Base-by-base conservation (phyloP, 2,113 vertebrate genomes). In the Salvator merianae region DNA sequence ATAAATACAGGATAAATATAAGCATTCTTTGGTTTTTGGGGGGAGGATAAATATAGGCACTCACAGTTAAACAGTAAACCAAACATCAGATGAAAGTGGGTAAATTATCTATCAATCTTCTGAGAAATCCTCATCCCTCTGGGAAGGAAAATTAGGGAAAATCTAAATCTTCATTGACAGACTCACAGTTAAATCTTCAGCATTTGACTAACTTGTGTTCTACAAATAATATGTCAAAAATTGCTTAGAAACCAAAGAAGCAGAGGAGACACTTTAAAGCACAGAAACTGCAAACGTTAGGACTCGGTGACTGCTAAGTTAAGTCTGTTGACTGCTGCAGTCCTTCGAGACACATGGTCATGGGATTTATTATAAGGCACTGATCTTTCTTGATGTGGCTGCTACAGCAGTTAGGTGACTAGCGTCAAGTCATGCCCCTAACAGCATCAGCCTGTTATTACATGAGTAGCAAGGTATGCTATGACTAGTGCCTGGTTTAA, bases 161-260 rank as follows among this genome's bases (percentile, higher is more conserved):
- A 22, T n/a, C 28, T 55, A 77, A 30, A 53, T 38, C 81, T 16
- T 55, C 34, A 38, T 12, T 63, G 66, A 83, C 26, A n/a, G 65
- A 77, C 75, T 74, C 30, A 75, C 70, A 78, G 34, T 34, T 69
- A 26, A 85, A 76, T 72, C 53, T 77, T 26, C 50, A 78, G 32
- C 36, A 78, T 47, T 78, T 32, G 53, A 80, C 18, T 30, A 26
- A 59, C 47, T 30, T 16, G 38, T 69, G 36, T 75, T 80, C 38
- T 70, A 71, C 63, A 82, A 87, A 53, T 83, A 79, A 83, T 26
- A 50, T 43, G 73, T 77, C 82, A 84, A 62, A 81, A 81, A 68
- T 40, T 55, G 50, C 72, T 76, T 55, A 22, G 72, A 32, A 47
- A 55, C 72, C 50, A 75, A 47, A 53, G 63, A 32, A 69, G 13